Conservation (phyloP, 2,113 vertebrate genomes). For the Potamarius usumacintae region DNA sequence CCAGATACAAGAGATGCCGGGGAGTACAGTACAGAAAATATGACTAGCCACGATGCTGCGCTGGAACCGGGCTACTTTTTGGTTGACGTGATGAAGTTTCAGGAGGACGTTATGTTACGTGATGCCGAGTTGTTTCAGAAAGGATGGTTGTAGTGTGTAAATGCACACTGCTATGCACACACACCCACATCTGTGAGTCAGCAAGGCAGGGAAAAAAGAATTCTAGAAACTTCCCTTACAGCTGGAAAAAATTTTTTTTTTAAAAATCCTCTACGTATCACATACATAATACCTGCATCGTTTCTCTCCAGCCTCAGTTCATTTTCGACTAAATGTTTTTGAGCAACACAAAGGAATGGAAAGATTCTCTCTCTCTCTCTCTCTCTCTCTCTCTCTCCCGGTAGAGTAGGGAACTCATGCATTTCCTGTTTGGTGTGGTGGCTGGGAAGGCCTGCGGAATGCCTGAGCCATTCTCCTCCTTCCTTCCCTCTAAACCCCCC, state of each 20-base stretch:
- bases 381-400: conserved; percentile 17
- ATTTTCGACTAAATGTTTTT: conserved; percentile 26
- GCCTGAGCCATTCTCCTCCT: conserved; percentile 47
- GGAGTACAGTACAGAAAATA: not conserved
- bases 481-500: conserved; percentile 36
- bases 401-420: conserved; percentile 46
- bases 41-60: not conserved
- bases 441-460: conserved; percentile 50
- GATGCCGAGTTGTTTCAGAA: not conserved
- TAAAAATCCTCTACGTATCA: not conserved
- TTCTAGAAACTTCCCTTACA: conserved; percentile 10
- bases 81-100: not conserved
- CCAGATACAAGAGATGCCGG: conserved; percentile 20
- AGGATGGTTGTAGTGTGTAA: conserved; percentile 18
- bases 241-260: no score
- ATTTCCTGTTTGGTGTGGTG: conserved; percentile 58
- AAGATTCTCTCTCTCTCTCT: conserved; percentile 31
- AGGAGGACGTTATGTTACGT: no score
- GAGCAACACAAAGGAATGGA: conserved; percentile 48
- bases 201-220: not conserved
- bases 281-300: not conserved
- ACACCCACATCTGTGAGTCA: conserved; percentile 31
- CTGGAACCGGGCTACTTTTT: not conserved
- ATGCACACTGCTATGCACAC: conserved; percentile 1
- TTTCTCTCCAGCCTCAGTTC: not conserved